Evolutionary conservation across 2,797 vertebrate genomes (phyloP).

Genomic region (Epinephelus coioides): DNA sequence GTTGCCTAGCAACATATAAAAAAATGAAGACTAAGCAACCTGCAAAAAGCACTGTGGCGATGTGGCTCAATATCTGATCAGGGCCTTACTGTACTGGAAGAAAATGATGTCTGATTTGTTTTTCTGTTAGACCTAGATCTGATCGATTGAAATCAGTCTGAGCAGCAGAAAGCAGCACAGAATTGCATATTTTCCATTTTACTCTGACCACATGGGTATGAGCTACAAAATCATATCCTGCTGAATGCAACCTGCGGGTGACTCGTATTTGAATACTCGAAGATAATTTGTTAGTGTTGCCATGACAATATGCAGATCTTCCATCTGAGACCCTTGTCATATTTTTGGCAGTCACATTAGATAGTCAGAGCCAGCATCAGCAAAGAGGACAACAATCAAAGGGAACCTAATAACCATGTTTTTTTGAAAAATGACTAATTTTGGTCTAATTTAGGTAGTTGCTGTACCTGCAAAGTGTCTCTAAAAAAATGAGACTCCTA

Average conservation of each 20-base stretch:
- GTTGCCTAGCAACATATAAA: too few species aligned
- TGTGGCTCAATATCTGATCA: too few species aligned
- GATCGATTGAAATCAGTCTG: not conserved
- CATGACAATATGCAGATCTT: conserved; percentile 8
- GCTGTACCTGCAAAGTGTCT: not conserved
- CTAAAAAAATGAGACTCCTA: not conserved
- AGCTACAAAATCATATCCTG: not conserved
- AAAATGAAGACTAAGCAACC: too few species aligned
- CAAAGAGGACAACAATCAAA: not conserved
- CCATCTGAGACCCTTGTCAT: not conserved
- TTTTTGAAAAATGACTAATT: not conserved
- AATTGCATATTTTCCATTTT: not conserved
- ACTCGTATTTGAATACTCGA: conserved; percentile 4
- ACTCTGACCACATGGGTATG: not conserved
- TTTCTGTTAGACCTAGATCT: not conserved
- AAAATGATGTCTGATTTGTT: not conserved
- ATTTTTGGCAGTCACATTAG: not conserved
- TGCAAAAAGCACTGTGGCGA: too few species aligned
- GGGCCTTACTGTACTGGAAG: not conserved
- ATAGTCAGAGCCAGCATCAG: not conserved
- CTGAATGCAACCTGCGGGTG: not conserved
- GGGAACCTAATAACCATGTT: not conserved
- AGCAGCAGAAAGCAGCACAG: not conserved
- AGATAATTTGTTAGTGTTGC: not conserved
- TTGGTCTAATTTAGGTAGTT: not conserved